phyloP scores from a whole-genome alignment of 1,140 invertebrate genomes.

The Dreissena polymorpha region DNA sequence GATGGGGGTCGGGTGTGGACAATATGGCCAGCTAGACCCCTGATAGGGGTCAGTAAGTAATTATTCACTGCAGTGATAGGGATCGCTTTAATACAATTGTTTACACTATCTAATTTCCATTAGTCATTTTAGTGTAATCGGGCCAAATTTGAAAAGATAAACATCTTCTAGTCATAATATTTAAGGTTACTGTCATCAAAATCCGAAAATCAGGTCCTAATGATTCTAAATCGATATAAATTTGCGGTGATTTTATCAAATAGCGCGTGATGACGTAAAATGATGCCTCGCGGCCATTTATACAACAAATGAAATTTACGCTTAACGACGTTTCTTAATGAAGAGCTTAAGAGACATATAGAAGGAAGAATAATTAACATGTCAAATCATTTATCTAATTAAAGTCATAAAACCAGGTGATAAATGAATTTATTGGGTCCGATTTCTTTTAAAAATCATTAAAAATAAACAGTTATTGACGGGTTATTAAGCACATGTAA shows the following conservation, averaged over 20 bases:
- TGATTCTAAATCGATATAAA: slow-evolving; percentile 47
- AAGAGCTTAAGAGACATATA: background rate
- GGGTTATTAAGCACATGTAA: too few relatives aligned
- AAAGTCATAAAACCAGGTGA: slow-evolving; percentile 41
- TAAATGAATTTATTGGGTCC: slow-evolving; percentile 51
- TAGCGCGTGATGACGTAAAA: slow-evolving; percentile 37
- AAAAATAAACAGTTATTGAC: slow-evolving; percentile 1
- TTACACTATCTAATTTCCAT: slow-evolving; percentile 57
- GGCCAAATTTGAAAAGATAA: slow-evolving; percentile 30
- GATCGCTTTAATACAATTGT: slow-evolving; percentile 33
- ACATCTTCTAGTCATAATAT: slow-evolving; percentile 40
- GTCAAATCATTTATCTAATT: slow-evolving; percentile 36
- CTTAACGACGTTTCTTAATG: slow-evolving; percentile 32
- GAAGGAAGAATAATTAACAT: slow-evolving; percentile 36
- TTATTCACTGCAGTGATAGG: background rate
- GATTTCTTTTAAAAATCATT: slow-evolving; percentile 4
- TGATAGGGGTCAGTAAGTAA: background rate
- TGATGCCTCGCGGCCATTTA: slow-evolving; percentile 42
- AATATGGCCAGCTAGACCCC: background rate
- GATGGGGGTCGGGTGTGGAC: background rate
- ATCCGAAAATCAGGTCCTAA: slow-evolving; percentile 45
- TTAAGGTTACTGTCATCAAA: slow-evolving; percentile 46
- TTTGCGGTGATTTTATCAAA: slow-evolving; percentile 51
- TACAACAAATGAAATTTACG: slow-evolving; percentile 19
- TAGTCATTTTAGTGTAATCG: slow-evolving; percentile 38